Conservation (phyloP, 2,797 vertebrate species). For the Xyrichtys novacula region DNA sequence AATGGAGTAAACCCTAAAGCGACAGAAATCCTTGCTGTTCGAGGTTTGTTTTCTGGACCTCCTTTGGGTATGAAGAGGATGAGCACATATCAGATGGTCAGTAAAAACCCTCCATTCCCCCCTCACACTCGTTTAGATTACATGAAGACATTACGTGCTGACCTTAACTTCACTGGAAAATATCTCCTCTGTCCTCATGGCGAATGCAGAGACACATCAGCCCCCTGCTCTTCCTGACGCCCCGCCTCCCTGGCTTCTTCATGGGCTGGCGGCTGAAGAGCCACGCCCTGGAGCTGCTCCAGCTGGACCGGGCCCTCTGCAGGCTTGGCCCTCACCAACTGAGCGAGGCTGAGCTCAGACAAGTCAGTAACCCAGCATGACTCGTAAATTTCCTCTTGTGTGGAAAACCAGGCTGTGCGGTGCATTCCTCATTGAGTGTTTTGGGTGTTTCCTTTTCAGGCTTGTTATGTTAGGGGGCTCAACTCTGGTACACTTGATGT, state of each 20-base stretch:
- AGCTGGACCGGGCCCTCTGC: constrained; percentile 89
- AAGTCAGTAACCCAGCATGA: constrained; percentile 75
- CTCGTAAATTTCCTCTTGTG: neutral
- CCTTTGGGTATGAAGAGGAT: constrained; percentile 86
- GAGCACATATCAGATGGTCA: constrained; percentile 86
- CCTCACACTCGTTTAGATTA: neutral
- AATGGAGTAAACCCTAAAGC: constrained; percentile 83
- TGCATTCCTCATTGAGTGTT: neutral
- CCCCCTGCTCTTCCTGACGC: constrained; percentile 89
- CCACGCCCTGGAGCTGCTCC: constrained; percentile 87
- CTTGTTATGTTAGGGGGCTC: constrained; percentile 93
- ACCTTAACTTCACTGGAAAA: neutral
- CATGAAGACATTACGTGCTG: neutral
- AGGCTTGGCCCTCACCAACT: constrained; percentile 87
- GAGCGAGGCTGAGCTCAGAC: constrained; percentile 86
- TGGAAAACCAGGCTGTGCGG: neutral
- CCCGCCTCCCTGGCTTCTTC: constrained; percentile 84
- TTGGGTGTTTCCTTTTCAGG: constrained; percentile 77
- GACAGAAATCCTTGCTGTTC: constrained; percentile 86
- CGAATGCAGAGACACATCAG: constrained; percentile 87
- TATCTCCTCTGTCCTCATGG: constrained; percentile 6
- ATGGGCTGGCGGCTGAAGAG: constrained; percentile 85
- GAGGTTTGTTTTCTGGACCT: constrained; percentile 83
- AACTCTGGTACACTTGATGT: constrained; percentile 77
- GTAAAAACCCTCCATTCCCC: constrained; percentile 41